Evolutionary conservation across 2,888 invertebrate species (phyloP), one percentile per base, ranked within the genome.

Genomic region (Chymomyza amoena): DNA sequence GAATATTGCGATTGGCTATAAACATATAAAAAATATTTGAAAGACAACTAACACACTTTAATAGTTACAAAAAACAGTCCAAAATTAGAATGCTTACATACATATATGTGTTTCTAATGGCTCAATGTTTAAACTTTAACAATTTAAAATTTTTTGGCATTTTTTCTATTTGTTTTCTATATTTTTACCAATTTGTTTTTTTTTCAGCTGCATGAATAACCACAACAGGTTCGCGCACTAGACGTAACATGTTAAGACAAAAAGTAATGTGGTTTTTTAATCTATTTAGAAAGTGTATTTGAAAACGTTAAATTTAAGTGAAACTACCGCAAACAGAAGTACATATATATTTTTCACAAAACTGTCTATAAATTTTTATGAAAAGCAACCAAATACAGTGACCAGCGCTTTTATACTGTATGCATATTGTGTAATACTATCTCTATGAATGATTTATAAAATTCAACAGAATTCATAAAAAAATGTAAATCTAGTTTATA

Each of bases 131-230:
- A 45, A 45, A 45, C 10, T 45, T 45, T 13, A 45, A 10, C 10
- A 45, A 45, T 13, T 13, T 32, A 32, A 4, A 7, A 32, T 32
- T 59, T 66, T 66, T 51, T 25, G 25, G 32, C 6, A 20, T 25
- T 28, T 9, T 57, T 18, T 60, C 28, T 39, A 52, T 54, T 50
- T 76, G 73, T 81, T 76, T 77, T 45, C 18, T 54, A 13, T 57
- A 57, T 25, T 57, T 57, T 25, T 1, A 25, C 18, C 18, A 18
- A 16, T 77, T 84, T 73, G 77, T 86, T 84, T 81, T 88, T 80
- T 80, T 91, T 91, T 81, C 91, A 91, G 91, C 91, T 89, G 91
- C 91, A 91, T 91, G 91, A 91, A 90, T 90, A 90, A 89, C 90
- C 89, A 81, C 89, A 80, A 87, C 89, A 87, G 54, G 54, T 20